Percentiles rank a stretch among this genome's conserved stretches.
phyloP scores from a whole-genome alignment of 2,888 invertebrate genomes.

The Lysandra bellargus region DNA sequence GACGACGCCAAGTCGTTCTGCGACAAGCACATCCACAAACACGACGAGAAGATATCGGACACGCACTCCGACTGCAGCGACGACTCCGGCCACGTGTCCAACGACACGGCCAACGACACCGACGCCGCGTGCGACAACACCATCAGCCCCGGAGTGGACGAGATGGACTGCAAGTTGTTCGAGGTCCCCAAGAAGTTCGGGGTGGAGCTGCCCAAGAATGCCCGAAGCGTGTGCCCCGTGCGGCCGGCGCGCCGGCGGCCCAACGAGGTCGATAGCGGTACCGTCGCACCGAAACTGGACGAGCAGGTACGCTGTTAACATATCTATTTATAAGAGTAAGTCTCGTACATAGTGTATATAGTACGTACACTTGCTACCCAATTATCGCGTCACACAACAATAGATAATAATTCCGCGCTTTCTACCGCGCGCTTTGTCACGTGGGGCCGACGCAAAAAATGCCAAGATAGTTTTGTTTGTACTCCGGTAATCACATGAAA shows the following conservation, averaged over 20 bases:
- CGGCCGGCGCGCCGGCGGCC: slow-evolving; percentile 71
- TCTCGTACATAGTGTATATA: slow-evolving; percentile 41
- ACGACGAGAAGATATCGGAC: slow-evolving; percentile 78
- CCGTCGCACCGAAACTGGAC: slow-evolving; percentile 77
- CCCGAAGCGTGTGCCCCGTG: slow-evolving; percentile 69
- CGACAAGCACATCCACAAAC: slow-evolving; percentile 67
- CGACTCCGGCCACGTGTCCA: slow-evolving; percentile 91
- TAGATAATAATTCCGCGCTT: slow-evolving; percentile 29
- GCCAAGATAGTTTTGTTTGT: slow-evolving; percentile 17
- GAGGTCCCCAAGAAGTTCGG: slow-evolving; percentile 66
- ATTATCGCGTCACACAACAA: slow-evolving; percentile 31
- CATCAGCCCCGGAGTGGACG: slow-evolving; percentile 57
- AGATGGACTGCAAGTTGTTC: slow-evolving; percentile 67
- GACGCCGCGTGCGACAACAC: slow-evolving; percentile 70
- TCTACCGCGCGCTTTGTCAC: slow-evolving; percentile 19
- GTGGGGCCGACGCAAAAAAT: slow-evolving; percentile 20
- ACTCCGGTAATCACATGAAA: slow-evolving; percentile 8
- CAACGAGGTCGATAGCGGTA: slow-evolving; percentile 80
- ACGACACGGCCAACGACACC: slow-evolving; percentile 88
- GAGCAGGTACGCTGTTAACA: slow-evolving; percentile 78
- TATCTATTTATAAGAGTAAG: slow-evolving; percentile 74
- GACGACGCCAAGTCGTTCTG: slow-evolving; percentile 69
- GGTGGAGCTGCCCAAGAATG: slow-evolving; percentile 65
- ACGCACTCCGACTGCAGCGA: slow-evolving; percentile 87
- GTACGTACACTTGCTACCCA: slow-evolving; percentile 41